phyloP scores from a whole-genome alignment of 2,888 invertebrate genomes.

The Cataglyphis albicans region DNA sequence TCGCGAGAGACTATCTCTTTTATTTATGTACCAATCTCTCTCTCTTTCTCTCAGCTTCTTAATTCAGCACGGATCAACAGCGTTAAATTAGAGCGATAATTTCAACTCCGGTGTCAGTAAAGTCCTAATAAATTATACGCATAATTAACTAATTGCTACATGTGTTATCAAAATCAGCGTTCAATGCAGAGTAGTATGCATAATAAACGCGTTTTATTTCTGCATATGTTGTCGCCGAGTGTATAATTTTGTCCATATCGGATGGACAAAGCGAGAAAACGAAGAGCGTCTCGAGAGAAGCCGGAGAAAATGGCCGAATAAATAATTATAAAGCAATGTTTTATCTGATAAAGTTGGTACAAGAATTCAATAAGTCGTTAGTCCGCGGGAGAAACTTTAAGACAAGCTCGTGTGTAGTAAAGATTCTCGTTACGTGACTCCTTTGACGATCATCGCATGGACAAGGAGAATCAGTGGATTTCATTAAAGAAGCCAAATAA shows the following conservation, averaged over 20 bases:
- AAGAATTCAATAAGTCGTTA: slow-evolving; percentile 70
- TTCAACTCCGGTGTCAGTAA: slow-evolving; percentile 23
- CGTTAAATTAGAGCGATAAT: slow-evolving; percentile 43
- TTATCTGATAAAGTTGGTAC: slow-evolving; percentile 67
- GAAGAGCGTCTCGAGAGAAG: background rate
- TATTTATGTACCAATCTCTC: slow-evolving; percentile 26
- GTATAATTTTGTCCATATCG: slow-evolving; percentile 25
- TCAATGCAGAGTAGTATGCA: slow-evolving; percentile 36
- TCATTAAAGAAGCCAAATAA: slow-evolving; percentile 24
- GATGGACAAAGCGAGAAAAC: slow-evolving; percentile 14
- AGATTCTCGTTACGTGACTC: slow-evolving; percentile 41
- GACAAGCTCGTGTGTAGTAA: slow-evolving; percentile 15
- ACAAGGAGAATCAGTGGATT: slow-evolving; percentile 19
- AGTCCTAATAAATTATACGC: slow-evolving; percentile 40
- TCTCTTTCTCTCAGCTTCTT: slow-evolving; percentile 35
- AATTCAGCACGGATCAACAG: slow-evolving; percentile 46
- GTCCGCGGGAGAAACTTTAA: slow-evolving; percentile 27
- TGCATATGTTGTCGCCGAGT: slow-evolving; percentile 11
- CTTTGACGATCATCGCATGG: slow-evolving; percentile 5
- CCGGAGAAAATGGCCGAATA: slow-evolving; percentile 67
- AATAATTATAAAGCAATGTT: slow-evolving; percentile 69
- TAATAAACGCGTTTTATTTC: slow-evolving; percentile 28
- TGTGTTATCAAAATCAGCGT: background rate
- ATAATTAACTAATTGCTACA: slow-evolving; percentile 49
- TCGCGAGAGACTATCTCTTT: slow-evolving; percentile 44